Conservation (phyloP, 2,888 invertebrate species). For the Lycia hirtaria region DNA sequence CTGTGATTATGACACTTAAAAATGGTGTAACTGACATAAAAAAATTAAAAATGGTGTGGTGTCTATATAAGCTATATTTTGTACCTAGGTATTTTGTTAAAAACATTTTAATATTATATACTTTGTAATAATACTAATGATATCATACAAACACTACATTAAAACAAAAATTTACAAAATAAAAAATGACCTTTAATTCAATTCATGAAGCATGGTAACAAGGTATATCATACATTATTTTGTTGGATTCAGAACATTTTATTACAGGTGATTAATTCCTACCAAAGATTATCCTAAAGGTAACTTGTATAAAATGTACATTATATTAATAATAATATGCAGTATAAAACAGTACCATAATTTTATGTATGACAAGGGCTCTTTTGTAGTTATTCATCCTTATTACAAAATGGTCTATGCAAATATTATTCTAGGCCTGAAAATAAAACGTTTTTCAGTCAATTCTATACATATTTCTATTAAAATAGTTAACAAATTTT, state of each 20-base stretch:
- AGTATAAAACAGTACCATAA: slow-evolving; percentile 81
- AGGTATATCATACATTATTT: slow-evolving; percentile 81
- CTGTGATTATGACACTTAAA: too few relatives aligned
- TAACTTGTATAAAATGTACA: slow-evolving; percentile 85
- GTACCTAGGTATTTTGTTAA: too few relatives aligned
- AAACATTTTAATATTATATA: too few relatives aligned
- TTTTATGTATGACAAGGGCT: slow-evolving; percentile 63
- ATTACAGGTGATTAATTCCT: slow-evolving; percentile 76
- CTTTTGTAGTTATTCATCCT: slow-evolving; percentile 70
- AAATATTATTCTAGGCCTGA: slow-evolving; percentile 74
- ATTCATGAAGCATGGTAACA: slow-evolving; percentile 85
- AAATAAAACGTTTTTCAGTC: slow-evolving; percentile 65
- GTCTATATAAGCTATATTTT: too few relatives aligned
- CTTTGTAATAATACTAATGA: too few relatives aligned
- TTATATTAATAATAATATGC: slow-evolving; percentile 59
- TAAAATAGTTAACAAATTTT: slow-evolving; percentile 54
- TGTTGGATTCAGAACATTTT: slow-evolving; percentile 79
- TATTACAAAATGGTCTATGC: slow-evolving; percentile 73
- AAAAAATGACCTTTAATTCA: slow-evolving; percentile 84
- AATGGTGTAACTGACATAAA: too few relatives aligned
- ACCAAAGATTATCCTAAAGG: slow-evolving; percentile 82
- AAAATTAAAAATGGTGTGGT: too few relatives aligned
- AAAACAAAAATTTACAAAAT: slow-evolving; percentile 76
- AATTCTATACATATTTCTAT: slow-evolving; percentile 50
- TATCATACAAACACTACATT: too few relatives aligned